Percentiles rank a stretch among this genome's conserved stretches.
Evolutionary conservation across 2,888 invertebrate species (phyloP).

Genomic region (Alitta virens): DNA sequence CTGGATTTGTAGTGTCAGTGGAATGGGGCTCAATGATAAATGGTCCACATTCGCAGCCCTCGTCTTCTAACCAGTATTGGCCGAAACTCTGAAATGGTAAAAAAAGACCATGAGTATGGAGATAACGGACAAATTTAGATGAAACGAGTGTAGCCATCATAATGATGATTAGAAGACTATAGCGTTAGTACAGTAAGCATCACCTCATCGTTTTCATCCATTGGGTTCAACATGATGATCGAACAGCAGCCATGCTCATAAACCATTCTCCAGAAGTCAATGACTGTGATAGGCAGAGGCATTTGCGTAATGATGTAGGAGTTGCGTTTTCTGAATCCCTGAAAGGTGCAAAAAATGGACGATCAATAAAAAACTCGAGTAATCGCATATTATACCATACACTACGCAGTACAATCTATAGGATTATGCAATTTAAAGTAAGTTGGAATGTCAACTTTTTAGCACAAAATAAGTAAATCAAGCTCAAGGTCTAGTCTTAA

Average conservation of each 20-base stretch:
- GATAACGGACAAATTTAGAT: no score
- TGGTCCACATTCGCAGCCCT: constrained; percentile 32
- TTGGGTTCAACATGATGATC: constrained; percentile 55
- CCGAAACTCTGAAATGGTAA: constrained; percentile 28
- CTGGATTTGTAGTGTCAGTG: constrained; percentile 19
- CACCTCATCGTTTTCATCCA: constrained; percentile 33
- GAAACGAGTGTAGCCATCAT: no score
- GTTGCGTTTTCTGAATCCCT: constrained; percentile 36
- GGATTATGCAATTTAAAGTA: no score
- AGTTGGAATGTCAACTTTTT: no score
- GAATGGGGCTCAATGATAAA: constrained; percentile 29
- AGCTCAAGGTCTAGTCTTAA: no score
- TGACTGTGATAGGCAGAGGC: constrained; percentile 55
- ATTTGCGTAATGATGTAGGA: constrained; percentile 56
- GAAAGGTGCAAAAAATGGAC: no score
- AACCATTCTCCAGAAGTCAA: constrained; percentile 57
- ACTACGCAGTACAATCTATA: no score
- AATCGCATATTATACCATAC: no score
- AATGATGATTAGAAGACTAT: no score
- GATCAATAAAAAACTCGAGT: no score
- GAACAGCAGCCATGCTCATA: constrained; percentile 48
- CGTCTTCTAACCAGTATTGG: constrained; percentile 33
- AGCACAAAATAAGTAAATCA: no score
- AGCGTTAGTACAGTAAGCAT: background rate
- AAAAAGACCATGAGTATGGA: no score